Base-by-base conservation (phyloP, 2,797 vertebrate species). In the Onychomys arenicola region DNA sequence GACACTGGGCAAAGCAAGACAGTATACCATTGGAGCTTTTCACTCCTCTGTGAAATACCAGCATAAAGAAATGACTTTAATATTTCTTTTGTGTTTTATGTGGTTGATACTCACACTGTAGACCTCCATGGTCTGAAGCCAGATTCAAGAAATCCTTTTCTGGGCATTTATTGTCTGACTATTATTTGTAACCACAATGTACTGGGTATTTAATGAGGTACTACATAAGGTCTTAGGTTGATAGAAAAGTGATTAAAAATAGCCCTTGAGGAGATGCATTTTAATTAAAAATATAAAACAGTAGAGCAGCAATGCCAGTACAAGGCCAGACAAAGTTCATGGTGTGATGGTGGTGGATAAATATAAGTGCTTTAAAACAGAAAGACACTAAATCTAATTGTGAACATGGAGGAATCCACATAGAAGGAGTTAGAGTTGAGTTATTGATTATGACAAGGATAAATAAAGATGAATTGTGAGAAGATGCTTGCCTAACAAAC, bases 41-140 rank as follows among this genome's bases (percentile, higher is more conserved):
- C 9, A 37, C 40, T 94, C 61, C 90, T 46, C 43, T 67, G 27
- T 67, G 75, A 25, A 92, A 77, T 63, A 92, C 85, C 0, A 63
- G 40, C 6, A 16, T 46, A 55, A 59, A 95, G 61, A 89, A 40
- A 75, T 78, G 49, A 49, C 52, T 94, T 94, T 90, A 23, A 29
- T 46, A 85, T 78, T 88, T 93, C 37, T 76, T 67, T 88, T 81
- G 83, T 71, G 61, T 67, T 95, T 57, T 89, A 34, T 61, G 67
- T 59, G 27, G 23, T 82, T 16, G 16, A 83, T 57, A 95, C 34
- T 92, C 5, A 89, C 69, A 49, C 65, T 57, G 34, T 34, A 37
- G 78, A 59, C 78, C 65, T 91, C 19, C 13, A 27, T 0, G 71
- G 34, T 81, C 32, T 93, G 16, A 43, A 40, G 32, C 9, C 61